Percentiles rank a stretch among this genome's conserved stretches.
These are phyloP conservation scores for Syrphus vitripennis DNA, from an alignment of 2,888 invertebrate species.

Conservation along the genomic window DNA sequence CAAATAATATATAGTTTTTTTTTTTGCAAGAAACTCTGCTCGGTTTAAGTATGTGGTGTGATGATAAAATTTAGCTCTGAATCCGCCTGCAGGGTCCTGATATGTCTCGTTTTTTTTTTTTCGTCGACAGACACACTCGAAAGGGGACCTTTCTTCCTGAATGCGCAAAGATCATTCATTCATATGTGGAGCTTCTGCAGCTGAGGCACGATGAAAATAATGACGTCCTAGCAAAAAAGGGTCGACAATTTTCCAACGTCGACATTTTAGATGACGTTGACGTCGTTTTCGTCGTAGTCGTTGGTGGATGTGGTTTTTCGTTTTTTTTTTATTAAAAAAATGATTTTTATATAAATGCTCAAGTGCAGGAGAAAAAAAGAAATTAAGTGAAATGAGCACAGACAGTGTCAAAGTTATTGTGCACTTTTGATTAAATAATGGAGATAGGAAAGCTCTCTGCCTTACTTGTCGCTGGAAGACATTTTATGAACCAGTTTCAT, in stretches of 20 bases:
- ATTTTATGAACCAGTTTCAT: constrained; percentile 68
- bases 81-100: constrained; percentile 9
- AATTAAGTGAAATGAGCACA: constrained; percentile 46
- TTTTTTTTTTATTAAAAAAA: not conserved
- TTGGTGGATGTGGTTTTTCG: not conserved
- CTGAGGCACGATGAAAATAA: constrained; percentile 11
- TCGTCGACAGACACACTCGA: constrained; percentile 37
- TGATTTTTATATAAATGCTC: not conserved
- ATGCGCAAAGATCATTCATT: constrained; percentile 27
- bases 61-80: constrained; percentile 37
- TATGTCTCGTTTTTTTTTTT: not conserved
- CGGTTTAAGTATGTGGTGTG: not conserved
- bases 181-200: constrained; percentile 10
- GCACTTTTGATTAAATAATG: constrained; percentile 66
- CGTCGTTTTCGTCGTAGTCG: not conserved
- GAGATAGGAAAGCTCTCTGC: constrained; percentile 23
- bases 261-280: constrained; percentile 33
- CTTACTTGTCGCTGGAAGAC: constrained; percentile 44
- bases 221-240: constrained; percentile 24
- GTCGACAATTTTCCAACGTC: constrained; percentile 30
- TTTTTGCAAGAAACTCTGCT: not conserved
- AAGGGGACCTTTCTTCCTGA: constrained; percentile 25
- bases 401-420: constrained; percentile 62
- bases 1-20: too few relatives aligned
- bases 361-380: constrained; percentile 11